phyloP scores from a whole-genome alignment of 2,888 invertebrate species.

The Drosophila ustulata region DNA sequence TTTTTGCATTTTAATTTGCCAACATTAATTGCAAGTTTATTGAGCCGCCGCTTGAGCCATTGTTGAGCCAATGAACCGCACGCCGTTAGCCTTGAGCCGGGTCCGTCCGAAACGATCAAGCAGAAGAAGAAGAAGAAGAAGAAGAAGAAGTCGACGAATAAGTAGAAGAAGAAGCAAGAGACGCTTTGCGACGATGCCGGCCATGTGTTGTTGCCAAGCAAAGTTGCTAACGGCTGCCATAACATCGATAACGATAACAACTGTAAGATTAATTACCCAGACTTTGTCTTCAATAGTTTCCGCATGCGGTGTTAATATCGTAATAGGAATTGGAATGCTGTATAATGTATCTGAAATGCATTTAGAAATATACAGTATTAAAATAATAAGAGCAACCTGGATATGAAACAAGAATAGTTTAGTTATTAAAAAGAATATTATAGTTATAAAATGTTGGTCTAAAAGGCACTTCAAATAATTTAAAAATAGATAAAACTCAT shows the following conservation, averaged over 20 bases:
- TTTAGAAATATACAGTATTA: too few species aligned
- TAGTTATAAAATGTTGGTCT: too few species aligned
- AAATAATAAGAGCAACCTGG: too few species aligned
- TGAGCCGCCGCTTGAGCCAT: constrained; percentile 67
- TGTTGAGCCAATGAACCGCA: constrained; percentile 43
- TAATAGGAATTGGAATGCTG: too few species aligned
- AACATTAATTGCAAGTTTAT: constrained; percentile 81
- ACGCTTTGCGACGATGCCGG: background rate
- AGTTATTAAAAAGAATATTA: too few species aligned
- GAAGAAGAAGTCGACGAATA: background rate
- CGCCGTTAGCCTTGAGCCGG: constrained; percentile 25
- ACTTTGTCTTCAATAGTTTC: too few species aligned
- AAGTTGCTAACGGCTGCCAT: background rate
- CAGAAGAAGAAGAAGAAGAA: background rate
- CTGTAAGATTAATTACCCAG: background rate
- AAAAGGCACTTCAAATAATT: too few species aligned
- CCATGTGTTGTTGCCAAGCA: background rate
- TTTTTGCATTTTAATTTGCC: constrained; percentile 80
- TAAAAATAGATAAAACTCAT: too few species aligned
- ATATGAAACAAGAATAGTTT: too few species aligned
- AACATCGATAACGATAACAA: background rate
- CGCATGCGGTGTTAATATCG: background rate
- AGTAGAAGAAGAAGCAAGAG: background rate
- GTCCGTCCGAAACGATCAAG: background rate
- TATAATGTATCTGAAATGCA: too few species aligned